A percentile compares a stretch with the other conserved stretches of the same genome.
phyloP scores from a whole-genome alignment of 2,113 vertebrate species.

The Riparia riparia region DNA sequence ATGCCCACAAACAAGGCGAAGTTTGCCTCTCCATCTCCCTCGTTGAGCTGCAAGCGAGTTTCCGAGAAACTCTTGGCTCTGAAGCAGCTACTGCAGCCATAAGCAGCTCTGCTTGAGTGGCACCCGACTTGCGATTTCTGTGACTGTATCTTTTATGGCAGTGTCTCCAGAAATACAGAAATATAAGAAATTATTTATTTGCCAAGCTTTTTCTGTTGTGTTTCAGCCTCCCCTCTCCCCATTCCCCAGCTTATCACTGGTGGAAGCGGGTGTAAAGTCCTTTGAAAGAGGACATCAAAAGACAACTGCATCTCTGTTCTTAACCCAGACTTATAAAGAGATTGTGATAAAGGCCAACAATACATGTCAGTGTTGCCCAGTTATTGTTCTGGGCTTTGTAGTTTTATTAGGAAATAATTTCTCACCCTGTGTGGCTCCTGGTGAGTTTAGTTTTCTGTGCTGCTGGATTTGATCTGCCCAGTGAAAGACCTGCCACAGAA shows the following conservation, averaged over 20 bases:
- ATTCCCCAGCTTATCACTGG: constrained; percentile 20
- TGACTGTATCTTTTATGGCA: not conserved
- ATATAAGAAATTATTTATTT: constrained; percentile 4
- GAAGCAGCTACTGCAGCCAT: not conserved
- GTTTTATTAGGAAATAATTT: constrained; percentile 84
- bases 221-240: constrained; percentile 33
- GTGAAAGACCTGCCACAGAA: constrained; percentile 48
- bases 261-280: constrained; percentile 56
- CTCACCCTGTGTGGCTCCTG: constrained; percentile 61
- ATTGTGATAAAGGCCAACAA: constrained; percentile 81
- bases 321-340: constrained; percentile 79
- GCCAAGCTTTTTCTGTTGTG: constrained; percentile 6
- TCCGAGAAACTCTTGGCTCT: not conserved
- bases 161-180: not conserved
- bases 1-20: not conserved
- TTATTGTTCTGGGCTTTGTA: constrained; percentile 79
- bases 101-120: not conserved
- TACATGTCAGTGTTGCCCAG: constrained; percentile 72
- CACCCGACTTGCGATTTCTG: not conserved
- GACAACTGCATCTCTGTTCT: constrained; percentile 71
- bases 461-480: constrained; percentile 68
- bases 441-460: constrained; percentile 70
- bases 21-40: not conserved
- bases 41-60: not conserved
- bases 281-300: constrained; percentile 81